These are phyloP conservation scores for Coenonympha arcania DNA, from an alignment of 2,888 invertebrate species.

Conservation along the genomic window DNA sequence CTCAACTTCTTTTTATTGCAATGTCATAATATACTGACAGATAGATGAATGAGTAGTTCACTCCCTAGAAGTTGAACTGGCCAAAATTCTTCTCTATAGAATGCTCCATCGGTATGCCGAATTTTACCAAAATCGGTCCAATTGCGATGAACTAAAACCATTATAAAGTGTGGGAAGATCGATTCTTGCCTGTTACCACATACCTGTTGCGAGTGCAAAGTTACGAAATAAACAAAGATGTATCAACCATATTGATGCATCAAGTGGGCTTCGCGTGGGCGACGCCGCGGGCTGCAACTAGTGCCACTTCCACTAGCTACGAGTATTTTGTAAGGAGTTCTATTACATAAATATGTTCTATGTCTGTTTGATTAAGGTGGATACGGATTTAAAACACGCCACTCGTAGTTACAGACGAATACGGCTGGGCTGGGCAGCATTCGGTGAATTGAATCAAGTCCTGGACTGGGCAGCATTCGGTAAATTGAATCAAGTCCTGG, in stretches of 20 bases:
- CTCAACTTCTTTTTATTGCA: too few species aligned
- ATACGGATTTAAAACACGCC: not conserved
- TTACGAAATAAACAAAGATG: not conserved
- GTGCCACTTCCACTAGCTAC: not conserved
- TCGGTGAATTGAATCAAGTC: too few species aligned
- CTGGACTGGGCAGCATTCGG: too few species aligned
- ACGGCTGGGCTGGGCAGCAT: too few species aligned
- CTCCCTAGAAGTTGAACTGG: too few species aligned
- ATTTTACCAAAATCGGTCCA: not conserved
- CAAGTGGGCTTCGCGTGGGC: slow-evolving; percentile 3
- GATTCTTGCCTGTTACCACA: not conserved
- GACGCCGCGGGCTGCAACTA: not conserved
- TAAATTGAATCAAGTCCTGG: too few species aligned
- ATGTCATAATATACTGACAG: too few species aligned
- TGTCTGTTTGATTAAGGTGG: not conserved
- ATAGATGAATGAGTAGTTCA: too few species aligned
- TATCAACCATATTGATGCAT: not conserved
- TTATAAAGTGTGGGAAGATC: not conserved
- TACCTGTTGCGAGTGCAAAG: not conserved
- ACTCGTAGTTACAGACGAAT: not conserved
- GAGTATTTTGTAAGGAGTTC: not conserved
- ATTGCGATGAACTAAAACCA: not conserved
- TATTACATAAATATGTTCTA: slow-evolving; percentile 1
- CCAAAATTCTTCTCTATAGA: too few species aligned
- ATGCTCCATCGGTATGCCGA: too few species aligned